Conservation (phyloP, 2,888 invertebrate genomes). For the Psylliodes chrysocephalus region DNA sequence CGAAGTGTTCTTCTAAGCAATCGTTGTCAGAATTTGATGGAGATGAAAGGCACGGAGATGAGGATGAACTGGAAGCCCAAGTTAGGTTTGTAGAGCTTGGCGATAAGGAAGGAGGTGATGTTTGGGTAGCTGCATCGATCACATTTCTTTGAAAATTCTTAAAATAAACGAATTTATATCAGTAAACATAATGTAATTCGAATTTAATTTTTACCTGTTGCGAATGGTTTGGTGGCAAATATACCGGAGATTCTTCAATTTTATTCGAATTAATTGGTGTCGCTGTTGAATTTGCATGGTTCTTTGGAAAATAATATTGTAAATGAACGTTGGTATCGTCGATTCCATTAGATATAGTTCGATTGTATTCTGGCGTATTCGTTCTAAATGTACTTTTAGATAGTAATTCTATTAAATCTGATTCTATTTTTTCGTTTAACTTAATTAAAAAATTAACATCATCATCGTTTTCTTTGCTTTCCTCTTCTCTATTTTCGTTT, state of each 20-base stretch:
- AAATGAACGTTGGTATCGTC: neutral
- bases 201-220: neutral
- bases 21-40: conserved; percentile 57
- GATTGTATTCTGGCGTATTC: conserved; percentile 38
- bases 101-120: conserved; percentile 61
- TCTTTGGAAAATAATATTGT: neutral
- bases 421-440: conserved; percentile 52
- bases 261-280: neutral
- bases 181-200: neutral
- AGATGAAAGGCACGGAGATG: conserved; percentile 54
- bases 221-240: neutral
- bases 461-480: conserved; percentile 40
- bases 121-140: conserved; percentile 55
- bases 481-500: conserved; percentile 36
- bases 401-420: conserved; percentile 52
- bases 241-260: neutral
- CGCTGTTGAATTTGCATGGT: neutral
- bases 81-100: conserved; percentile 65
- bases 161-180: conserved; percentile 3
- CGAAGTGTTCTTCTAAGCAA: conserved; percentile 46
- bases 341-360: conserved; percentile 25
- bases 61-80: conserved; percentile 63
- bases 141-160: conserved; percentile 42
- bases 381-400: conserved; percentile 45
- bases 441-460: conserved; percentile 49